Base-by-base conservation (phyloP, 2,113 vertebrate species). In the Macrotus californicus region DNA sequence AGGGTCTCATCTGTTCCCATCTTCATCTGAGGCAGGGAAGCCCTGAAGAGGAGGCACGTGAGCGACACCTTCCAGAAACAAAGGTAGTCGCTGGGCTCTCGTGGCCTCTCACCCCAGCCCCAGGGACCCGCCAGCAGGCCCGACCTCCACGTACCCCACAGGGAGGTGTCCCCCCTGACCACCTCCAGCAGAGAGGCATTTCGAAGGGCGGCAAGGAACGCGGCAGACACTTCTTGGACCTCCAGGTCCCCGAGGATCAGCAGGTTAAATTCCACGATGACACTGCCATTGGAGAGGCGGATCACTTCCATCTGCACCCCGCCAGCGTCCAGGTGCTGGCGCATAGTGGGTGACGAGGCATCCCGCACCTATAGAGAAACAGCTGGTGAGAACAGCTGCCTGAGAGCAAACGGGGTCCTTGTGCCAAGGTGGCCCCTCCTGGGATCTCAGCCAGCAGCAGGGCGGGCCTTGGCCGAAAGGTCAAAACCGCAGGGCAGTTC, bases 191-290 rank as follows among this genome's bases (percentile, higher is more conserved):
- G 77, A 43, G 98, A 97, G 80, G 95, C 98, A 70, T 97, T 98
- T 95, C 85, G 97, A 39, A 99, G 97, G 82, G 99, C 99, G 0
- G 77, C 2, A 6, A 97, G 95, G 87, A 99, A 95, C 1, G 67
- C 82, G 0, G 29, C 59, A 7, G 98, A 98, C 94, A 98, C 95
- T 0, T 94, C 96, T 18, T 1, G 46, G 89, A 98, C 96, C 29
- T 95, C 96, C 97, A 97, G 43, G 48, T 82, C 97, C 13, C 96
- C 91, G 4, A 77, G 80, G 56, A 98, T 82, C 93, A 98, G 95
- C n/a, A 99, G 31, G 64, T 19, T 76, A 69, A 99, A 99, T 61
- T 96, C 96, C 41, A 99, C 98, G 72, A 99, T 97, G 1, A 99
- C 93, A 5, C 99, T 99, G 83, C 99, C 99, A 0, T 75, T 96